Conservation (phyloP, 2,113 vertebrate genomes). For the Stictonetta naevosa region DNA sequence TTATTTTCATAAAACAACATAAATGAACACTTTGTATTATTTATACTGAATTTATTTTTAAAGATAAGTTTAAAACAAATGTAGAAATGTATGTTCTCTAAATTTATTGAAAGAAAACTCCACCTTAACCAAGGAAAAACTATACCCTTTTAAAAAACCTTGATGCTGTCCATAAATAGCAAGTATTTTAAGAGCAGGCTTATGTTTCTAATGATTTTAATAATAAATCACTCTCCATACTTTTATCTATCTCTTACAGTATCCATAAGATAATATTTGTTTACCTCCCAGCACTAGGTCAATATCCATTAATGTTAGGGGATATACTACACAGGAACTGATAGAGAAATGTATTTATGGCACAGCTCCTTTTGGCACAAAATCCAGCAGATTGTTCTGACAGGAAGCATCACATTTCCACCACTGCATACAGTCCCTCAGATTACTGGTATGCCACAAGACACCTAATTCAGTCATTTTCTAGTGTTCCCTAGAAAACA, state of each 20-base stretch:
- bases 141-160: not conserved
- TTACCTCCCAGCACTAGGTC: not conserved
- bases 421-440: not conserved
- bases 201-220: not conserved
- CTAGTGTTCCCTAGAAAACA: not conserved
- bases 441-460: not conserved
- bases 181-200: not conserved
- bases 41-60: not conserved
- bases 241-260: not conserved
- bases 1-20: not conserved
- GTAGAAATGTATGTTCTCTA: not conserved
- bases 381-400: too few relatives aligned
- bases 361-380: not conserved
- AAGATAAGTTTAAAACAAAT: not conserved
- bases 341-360: not conserved
- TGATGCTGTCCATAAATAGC: not conserved
- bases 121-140: not conserved
- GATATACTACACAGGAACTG: not conserved
- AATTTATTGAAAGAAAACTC: not conserved
- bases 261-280: not conserved
- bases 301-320: not conserved
- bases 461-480: not conserved
- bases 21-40: not conserved
- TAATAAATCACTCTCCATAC: not conserved
- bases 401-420: not conserved